These are phyloP conservation scores for Actias luna DNA, from an alignment of 2,888 invertebrate genomes.

Conservation along the genomic window DNA sequence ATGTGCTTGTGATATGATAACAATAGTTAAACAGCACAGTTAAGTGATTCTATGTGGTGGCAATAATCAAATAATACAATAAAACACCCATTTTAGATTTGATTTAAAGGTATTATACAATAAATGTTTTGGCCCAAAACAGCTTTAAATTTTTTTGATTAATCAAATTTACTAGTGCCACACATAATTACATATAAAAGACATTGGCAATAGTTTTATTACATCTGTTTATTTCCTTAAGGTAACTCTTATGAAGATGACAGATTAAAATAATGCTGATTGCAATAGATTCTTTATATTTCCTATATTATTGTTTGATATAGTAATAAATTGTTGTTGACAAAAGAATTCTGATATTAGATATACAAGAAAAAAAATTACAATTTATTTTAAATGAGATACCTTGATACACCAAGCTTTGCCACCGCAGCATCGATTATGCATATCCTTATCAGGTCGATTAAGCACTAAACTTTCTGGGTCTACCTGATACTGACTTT, in stretches of 20 bases:
- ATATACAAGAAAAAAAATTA: neutral
- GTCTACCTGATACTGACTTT: conserved; percentile 66
- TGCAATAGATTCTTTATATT: neutral
- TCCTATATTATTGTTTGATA: neutral
- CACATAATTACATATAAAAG: too few species aligned
- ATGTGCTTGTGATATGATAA: too few species aligned
- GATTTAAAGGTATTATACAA: too few species aligned
- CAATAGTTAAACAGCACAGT: too few species aligned
- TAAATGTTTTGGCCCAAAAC: too few species aligned
- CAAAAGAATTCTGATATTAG: neutral
- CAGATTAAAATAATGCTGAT: neutral
- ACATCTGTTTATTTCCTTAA: neutral
- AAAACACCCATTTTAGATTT: too few species aligned
- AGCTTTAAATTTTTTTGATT: too few species aligned
- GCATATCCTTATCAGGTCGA: conserved; percentile 83
- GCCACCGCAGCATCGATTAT: conserved; percentile 92
- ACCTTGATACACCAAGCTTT: conserved; percentile 94
- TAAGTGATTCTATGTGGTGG: too few species aligned
- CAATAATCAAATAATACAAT: too few species aligned
- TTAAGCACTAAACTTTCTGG: conserved; percentile 64
- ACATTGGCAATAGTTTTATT: neutral
- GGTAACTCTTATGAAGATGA: neutral
- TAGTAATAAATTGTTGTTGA: neutral
- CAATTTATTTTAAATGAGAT: conserved; percentile 22
- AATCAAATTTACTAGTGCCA: too few species aligned